These are phyloP conservation scores for Drosophila algonquin DNA, from an alignment of 2,888 invertebrate genomes.

Conservation along the genomic window DNA sequence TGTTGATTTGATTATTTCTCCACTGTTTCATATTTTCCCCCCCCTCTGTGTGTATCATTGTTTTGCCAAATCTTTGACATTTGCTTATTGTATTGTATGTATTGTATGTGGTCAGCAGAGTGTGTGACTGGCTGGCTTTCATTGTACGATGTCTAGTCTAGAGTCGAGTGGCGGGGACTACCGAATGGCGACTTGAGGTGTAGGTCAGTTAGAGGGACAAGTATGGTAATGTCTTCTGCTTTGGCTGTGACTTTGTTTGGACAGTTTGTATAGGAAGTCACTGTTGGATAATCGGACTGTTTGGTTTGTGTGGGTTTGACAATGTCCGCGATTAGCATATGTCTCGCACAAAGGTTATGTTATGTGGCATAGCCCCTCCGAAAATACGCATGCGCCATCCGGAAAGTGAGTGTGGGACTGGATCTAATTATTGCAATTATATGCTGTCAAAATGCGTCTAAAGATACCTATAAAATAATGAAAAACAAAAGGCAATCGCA, in stretches of 20 bases:
- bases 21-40: conserved; percentile 18
- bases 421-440: conserved; percentile 62
- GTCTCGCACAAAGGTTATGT: conserved; percentile 34
- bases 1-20: conserved; percentile 49
- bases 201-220: conserved; percentile 35
- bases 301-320: conserved; percentile 42
- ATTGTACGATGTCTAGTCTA: conserved; percentile 3
- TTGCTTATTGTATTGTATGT: conserved; percentile 31
- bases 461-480: conserved; percentile 8
- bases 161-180: not conserved
- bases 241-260: conserved; percentile 18
- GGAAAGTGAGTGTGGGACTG: conserved; percentile 29
- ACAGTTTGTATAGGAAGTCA: conserved; percentile 43
- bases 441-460: conserved; percentile 61
- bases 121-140: conserved; percentile 33
- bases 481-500: conserved; percentile 20
- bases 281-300: conserved; percentile 42
- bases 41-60: conserved; percentile 20
- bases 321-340: conserved; percentile 59
- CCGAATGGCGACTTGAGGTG: conserved; percentile 14
- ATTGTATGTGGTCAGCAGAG: conserved; percentile 40
- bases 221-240: conserved; percentile 25
- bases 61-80: conserved; percentile 44
- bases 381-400: not conserved
- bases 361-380: conserved; percentile 45